Conservation (phyloP, 2,888 invertebrate species). For the Sinelater perroti region DNA sequence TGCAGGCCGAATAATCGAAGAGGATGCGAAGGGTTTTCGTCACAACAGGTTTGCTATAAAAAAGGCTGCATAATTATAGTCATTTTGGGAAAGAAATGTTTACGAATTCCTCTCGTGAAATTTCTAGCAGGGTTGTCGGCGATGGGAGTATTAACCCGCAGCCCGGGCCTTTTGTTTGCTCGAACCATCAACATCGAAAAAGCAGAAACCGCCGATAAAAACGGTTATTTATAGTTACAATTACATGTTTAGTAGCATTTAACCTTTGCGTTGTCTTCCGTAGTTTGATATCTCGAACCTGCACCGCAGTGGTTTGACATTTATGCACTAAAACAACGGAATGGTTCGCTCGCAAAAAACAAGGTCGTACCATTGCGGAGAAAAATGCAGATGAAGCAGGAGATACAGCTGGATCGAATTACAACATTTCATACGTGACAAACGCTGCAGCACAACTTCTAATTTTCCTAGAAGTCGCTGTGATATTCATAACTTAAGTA, state of each 20-base stretch:
- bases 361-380: background rate
- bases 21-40: background rate
- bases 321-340: constrained; percentile 1
- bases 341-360: constrained; percentile 1
- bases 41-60: constrained; percentile 3
- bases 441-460: no score
- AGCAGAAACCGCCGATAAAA: background rate
- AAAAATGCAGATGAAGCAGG: background rate
- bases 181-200: no score
- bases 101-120: background rate
- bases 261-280: constrained; percentile 15
- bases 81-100: background rate
- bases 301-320: constrained; percentile 12
- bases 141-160: no score
- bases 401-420: background rate
- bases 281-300: background rate
- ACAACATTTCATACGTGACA: background rate
- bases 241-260: constrained; percentile 3
- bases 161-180: no score
- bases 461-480: no score
- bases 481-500: no score
- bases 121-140: background rate
- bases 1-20: background rate
- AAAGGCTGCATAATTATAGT: constrained; percentile 3
- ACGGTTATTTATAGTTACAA: background rate